These are phyloP conservation scores for Gibbula magus DNA, from an alignment of 2,888 invertebrate species.

Conservation along the genomic window DNA sequence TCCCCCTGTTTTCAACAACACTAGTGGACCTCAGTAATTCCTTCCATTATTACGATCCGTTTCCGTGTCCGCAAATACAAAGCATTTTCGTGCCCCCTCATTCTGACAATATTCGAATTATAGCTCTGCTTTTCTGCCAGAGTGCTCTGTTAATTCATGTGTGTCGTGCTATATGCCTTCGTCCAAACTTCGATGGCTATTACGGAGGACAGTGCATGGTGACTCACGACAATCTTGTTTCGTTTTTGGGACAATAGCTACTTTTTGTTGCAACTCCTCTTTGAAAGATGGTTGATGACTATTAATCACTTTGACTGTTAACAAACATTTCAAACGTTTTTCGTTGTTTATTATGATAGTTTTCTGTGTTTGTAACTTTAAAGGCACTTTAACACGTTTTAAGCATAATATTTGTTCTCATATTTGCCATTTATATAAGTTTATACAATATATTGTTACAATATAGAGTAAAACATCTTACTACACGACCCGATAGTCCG, in stretches of 20 bases:
- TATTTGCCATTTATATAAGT: too few relatives aligned
- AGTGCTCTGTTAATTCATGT: background rate
- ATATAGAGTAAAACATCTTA: too few relatives aligned
- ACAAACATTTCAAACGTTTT: too few relatives aligned
- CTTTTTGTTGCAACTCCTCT: slow-evolving; percentile 1
- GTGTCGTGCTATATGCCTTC: background rate
- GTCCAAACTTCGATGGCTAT: background rate
- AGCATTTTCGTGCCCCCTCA: background rate
- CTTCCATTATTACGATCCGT: background rate
- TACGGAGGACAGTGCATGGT: background rate
- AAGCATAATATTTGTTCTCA: too few relatives aligned
- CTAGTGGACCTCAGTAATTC: background rate
- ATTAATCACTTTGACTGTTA: too few relatives aligned
- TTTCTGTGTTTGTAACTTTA: too few relatives aligned
- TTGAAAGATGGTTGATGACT: too few relatives aligned
- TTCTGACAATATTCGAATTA: background rate
- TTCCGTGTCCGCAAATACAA: background rate
- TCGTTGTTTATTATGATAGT: too few relatives aligned
- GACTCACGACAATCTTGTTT: slow-evolving; percentile 6
- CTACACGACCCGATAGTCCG: too few relatives aligned
- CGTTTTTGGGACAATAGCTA: background rate
- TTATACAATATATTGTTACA: too few relatives aligned
- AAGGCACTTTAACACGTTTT: too few relatives aligned
- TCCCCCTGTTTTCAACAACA: background rate
- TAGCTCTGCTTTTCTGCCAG: background rate